Evolutionary conservation across 2,797 vertebrate species (phyloP).

Genomic region (Periparus ater): DNA sequence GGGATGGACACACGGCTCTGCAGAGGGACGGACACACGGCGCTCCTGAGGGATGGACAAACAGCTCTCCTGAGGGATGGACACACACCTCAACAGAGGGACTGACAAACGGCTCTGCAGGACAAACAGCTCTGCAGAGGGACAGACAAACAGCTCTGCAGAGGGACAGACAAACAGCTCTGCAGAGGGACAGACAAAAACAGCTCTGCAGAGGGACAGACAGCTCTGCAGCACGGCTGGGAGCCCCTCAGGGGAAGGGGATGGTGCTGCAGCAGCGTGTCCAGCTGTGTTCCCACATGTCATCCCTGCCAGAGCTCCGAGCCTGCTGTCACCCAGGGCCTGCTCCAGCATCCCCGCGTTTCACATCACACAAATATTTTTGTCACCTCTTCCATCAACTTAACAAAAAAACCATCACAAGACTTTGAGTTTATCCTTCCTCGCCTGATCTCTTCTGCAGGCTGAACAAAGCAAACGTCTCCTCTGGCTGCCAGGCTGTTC

Average conservation of each 20-base stretch:
- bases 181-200: no score
- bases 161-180: not conserved
- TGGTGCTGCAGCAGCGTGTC: accelerated
- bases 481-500: not conserved
- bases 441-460: not conserved
- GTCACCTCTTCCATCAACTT: not conserved
- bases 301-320: not conserved
- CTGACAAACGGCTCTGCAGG: no score
- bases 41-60: no score
- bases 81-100: no score
- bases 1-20: no score
- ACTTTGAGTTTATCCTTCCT: not conserved
- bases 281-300: not conserved
- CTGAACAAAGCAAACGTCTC: not conserved
- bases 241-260: accelerated
- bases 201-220: no score
- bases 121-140: no score
- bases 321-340: not conserved
- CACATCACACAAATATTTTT: not conserved
- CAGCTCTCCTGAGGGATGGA: no score
- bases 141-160: no score
- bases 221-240: accelerated
- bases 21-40: no score
- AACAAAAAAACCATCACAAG: not conserved
- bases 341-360: not conserved